These are phyloP conservation scores for Xestobium rufovillosum DNA, from an alignment of 2,888 invertebrate species.

Conservation along the genomic window DNA sequence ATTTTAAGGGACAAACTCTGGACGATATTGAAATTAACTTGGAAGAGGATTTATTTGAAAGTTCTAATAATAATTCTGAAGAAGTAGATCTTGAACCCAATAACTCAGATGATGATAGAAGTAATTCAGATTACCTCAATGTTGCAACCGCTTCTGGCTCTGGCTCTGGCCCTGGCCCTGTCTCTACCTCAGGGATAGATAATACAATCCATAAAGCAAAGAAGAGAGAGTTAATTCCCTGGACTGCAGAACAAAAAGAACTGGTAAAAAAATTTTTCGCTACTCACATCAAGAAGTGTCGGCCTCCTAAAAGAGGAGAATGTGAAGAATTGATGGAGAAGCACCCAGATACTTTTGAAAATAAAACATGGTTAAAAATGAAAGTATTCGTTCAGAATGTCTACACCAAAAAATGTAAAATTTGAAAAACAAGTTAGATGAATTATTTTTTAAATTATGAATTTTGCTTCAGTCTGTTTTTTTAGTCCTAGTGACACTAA, in stretches of 20 bases:
- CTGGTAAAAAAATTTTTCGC: conserved; percentile 5
- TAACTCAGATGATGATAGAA: neutral
- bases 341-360: neutral
- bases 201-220: conserved; percentile 2
- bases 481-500: too few species aligned
- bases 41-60: conserved; percentile 10
- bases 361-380: neutral
- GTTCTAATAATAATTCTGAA: neutral
- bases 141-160: too few species aligned
- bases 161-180: too few species aligned
- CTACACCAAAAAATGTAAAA: neutral
- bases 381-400: conserved; percentile 1
- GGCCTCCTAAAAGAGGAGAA: conserved; percentile 9
- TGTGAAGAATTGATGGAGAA: neutral
- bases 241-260: conserved; percentile 7
- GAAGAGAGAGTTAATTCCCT: conserved; percentile 5
- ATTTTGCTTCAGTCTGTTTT: too few species aligned
- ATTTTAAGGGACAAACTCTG: conserved; percentile 4
- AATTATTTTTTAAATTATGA: too few species aligned
- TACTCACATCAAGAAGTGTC: conserved; percentile 4
- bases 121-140: too few species aligned
- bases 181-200: too few species aligned
- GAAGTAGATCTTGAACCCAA: neutral
- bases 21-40: conserved; percentile 10
- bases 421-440: too few species aligned